These are phyloP conservation scores for Helicoverpa zea DNA, from an alignment of 1,140 invertebrate species.

Conservation along the genomic window DNA sequence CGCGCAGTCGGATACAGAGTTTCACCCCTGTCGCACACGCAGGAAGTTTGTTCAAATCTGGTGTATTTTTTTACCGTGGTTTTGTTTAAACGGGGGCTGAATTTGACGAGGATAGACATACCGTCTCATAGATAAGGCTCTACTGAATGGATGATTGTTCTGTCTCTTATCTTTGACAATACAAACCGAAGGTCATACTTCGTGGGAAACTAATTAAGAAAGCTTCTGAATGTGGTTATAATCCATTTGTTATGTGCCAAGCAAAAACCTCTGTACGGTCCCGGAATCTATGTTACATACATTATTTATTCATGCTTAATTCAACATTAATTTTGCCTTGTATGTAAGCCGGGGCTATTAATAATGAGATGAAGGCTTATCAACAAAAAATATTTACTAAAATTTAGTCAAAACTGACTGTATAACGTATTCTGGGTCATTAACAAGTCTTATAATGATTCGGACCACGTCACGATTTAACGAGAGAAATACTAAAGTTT, in stretches of 20 bases:
- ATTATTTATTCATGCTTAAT: slow-evolving; percentile 4
- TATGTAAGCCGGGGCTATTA: slow-evolving; percentile 14
- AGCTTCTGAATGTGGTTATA: slow-evolving; percentile 18
- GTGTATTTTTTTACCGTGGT: slow-evolving; percentile 77
- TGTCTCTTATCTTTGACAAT: slow-evolving; percentile 54
- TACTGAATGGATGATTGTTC: slow-evolving; percentile 76
- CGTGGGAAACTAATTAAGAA: slow-evolving; percentile 44
- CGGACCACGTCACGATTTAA: slow-evolving; percentile 57
- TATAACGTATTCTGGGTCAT: slow-evolving; percentile 3
- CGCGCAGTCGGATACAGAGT: slow-evolving; percentile 65
- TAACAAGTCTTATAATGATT: slow-evolving; percentile 54
- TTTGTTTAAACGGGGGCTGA: slow-evolving; percentile 79
- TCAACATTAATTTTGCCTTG: background rate
- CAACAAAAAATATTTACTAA: background rate
- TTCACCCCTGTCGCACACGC: slow-evolving; percentile 71
- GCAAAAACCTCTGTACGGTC: slow-evolving; percentile 18
- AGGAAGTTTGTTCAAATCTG: slow-evolving; percentile 84
- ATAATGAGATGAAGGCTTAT: slow-evolving; percentile 16
- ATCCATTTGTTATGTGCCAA: slow-evolving; percentile 30
- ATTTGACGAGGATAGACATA: slow-evolving; percentile 74
- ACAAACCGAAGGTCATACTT: slow-evolving; percentile 36
- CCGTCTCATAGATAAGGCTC: slow-evolving; percentile 73
- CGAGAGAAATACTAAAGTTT: slow-evolving; percentile 60
- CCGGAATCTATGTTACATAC: slow-evolving; percentile 7
- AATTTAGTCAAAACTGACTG: no score